Base-by-base conservation (phyloP, 2,888 invertebrate genomes). In the Zootermopsis nevadensis region DNA sequence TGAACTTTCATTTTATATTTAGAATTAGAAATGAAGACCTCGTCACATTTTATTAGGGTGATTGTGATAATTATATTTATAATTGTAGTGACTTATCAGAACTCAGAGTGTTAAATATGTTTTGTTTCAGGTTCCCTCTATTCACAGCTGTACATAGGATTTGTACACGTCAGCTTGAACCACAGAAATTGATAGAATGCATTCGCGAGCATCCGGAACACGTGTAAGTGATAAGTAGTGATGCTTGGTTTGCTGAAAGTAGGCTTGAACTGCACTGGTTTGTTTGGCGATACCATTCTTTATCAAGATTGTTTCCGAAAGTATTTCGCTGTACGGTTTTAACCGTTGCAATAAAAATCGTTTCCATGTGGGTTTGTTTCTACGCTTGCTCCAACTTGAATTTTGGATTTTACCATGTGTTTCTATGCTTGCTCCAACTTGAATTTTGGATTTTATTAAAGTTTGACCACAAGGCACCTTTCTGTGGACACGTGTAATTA, bases 161-260 rank as follows among this genome's bases (percentile, higher is more conserved):
- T 88, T 99, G 99, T 90, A 93, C 92, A 85, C 96, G 96, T 85
- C 94, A 96, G 88, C 89, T 97, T 87, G 93, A 94, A 87, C 94
- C 97, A 2, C 90, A 90, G 82, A 94, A 96, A 87, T 93, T 99
- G 90, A 96, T 99, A 87, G 94, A 97, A 89, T 97, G 96, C 91
- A 95, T 99, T 90, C 95, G 97, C 89, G 94, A 95, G 89, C 98
- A 99, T 90, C 99, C 99, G 42, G 98, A 98, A 91, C 98, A 99
- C 93, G 96, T 97, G 98, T 98, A 96, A 96, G 96, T 85, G 79
- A 53, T 53, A 30, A 31, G 31, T 24, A 55, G 19, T 77, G 53
- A 3, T 60, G 66, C 38, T 24, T 74, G n/a, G 3, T 74, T n/a
- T 35, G 33, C 27, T 33, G 30, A 22, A 33, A 31, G 22, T 69